phyloP scores from a whole-genome alignment of 2,888 invertebrate genomes.

The Mythimna loreyi region DNA sequence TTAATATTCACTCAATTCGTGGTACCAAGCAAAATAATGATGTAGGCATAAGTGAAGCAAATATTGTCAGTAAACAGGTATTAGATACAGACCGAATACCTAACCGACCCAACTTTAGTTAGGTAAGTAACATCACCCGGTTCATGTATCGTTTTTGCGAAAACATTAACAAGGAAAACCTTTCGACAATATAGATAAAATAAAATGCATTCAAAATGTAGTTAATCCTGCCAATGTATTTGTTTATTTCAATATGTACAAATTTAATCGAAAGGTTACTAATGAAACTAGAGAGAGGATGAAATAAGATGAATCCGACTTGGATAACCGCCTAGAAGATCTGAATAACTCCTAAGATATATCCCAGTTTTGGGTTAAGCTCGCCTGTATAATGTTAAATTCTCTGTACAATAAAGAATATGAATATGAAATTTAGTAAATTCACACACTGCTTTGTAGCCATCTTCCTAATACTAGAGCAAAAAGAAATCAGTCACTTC shows the following conservation, averaged over 20 bases:
- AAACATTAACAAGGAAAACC: neutral
- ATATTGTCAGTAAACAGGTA: neutral
- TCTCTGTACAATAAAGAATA: too few species aligned
- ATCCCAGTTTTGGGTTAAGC: too few species aligned
- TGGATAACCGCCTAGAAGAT: too few species aligned
- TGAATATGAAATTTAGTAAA: too few species aligned
- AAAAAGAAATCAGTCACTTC: neutral
- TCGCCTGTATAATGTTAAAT: too few species aligned
- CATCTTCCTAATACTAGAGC: neutral
- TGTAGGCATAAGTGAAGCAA: neutral
- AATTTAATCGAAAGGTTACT: neutral
- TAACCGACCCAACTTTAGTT: neutral
- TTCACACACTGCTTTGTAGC: too few species aligned
- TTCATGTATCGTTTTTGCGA: constrained; percentile 6
- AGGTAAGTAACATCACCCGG: neutral
- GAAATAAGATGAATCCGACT: neutral
- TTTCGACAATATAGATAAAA: neutral
- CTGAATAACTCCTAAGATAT: neutral
- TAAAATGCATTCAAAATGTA: neutral
- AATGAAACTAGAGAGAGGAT: neutral
- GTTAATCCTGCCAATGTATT: neutral
- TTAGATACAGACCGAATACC: neutral
- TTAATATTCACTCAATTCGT: neutral
- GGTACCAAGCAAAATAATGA: constrained; percentile 5
- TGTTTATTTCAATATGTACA: neutral